Evolutionary conservation across 2,113 vertebrate species (phyloP).

Genomic region (Rhizomys pruinosus): DNA sequence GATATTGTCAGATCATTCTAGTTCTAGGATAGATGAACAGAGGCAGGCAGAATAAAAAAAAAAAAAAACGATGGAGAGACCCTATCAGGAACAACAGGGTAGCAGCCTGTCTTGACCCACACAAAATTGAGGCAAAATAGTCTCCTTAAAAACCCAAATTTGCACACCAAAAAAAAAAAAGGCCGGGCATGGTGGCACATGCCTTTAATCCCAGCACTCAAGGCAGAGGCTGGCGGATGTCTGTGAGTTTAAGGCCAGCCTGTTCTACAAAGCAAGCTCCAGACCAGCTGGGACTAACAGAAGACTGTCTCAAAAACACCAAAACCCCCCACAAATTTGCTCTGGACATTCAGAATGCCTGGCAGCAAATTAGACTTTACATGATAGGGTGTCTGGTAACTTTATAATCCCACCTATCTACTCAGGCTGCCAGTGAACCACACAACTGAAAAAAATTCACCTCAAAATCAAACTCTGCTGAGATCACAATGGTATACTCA

Average conservation of each 20-base stretch:
- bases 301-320: too few relatives aligned
- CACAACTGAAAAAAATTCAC: constrained; percentile 61
- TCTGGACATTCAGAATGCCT: constrained; percentile 40
- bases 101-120: not conserved
- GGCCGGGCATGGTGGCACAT: too few relatives aligned
- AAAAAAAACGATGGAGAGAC: not conserved
- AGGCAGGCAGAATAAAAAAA: too few relatives aligned
- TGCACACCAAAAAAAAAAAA: too few relatives aligned
- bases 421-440: constrained; percentile 58
- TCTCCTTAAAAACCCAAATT: not conserved
- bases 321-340: too few relatives aligned
- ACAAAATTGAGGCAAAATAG: constrained; percentile 42
- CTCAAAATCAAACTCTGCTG: constrained; percentile 62
- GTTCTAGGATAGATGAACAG: not conserved
- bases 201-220: too few relatives aligned
- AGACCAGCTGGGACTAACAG: too few relatives aligned
- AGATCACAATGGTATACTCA: constrained; percentile 64
- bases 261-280: too few relatives aligned
- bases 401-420: constrained; percentile 56
- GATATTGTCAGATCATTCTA: not conserved
- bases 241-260: too few relatives aligned
- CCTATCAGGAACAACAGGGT: not conserved
- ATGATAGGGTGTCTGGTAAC: constrained; percentile 50
- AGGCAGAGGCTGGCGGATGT: too few relatives aligned
- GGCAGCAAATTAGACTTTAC: not conserved